A percentile compares a stretch with the other conserved stretches of the same genome.
These are phyloP conservation scores for Thymallus thymallus DNA, from an alignment of 2,113 vertebrate genomes.

Conservation along the genomic window DNA sequence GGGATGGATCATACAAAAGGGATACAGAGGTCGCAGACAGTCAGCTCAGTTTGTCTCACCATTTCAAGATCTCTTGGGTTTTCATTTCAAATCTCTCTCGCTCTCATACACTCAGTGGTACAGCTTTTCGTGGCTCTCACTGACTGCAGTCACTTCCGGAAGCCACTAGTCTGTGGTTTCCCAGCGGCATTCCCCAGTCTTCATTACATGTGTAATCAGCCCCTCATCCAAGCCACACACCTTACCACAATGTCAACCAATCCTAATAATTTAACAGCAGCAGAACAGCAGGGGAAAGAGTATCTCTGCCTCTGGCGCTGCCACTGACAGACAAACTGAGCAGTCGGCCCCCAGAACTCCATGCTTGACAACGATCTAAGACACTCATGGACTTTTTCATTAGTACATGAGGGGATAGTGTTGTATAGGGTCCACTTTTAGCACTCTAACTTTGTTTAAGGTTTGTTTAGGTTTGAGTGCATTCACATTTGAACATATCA, in stretches of 20 bases:
- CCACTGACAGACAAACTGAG: slow-evolving; percentile 31
- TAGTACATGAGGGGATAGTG: slow-evolving; percentile 6
- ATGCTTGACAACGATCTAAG: slow-evolving; percentile 37
- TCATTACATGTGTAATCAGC: slow-evolving; percentile 61
- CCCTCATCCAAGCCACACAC: slow-evolving; percentile 55
- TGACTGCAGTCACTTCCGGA: slow-evolving; percentile 24
- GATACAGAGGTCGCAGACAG: too few relatives aligned
- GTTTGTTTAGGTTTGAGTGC: too few relatives aligned
- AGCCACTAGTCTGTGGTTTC: slow-evolving; percentile 32
- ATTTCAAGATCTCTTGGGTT: too few relatives aligned
- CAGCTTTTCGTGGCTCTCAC: slow-evolving; percentile 21
- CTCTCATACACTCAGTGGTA: too few relatives aligned
- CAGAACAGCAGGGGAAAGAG: slow-evolving; percentile 33
- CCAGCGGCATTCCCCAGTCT: slow-evolving; percentile 42
- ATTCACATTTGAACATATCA: too few relatives aligned
- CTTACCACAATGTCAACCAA: slow-evolving; percentile 58
- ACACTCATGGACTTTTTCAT: background rate
- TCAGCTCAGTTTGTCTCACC: too few relatives aligned
- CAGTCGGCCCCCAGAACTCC: slow-evolving; percentile 23
- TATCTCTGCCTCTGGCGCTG: slow-evolving; percentile 31
- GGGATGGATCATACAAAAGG: too few relatives aligned
- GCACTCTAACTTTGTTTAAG: too few relatives aligned
- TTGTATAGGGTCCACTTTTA: slow-evolving; percentile 18
- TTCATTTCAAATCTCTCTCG: too few relatives aligned
- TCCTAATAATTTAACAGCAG: slow-evolving; percentile 19